Evolutionary conservation across 2,113 vertebrate species (phyloP).

Genomic region (Oryzias melastigma): DNA sequence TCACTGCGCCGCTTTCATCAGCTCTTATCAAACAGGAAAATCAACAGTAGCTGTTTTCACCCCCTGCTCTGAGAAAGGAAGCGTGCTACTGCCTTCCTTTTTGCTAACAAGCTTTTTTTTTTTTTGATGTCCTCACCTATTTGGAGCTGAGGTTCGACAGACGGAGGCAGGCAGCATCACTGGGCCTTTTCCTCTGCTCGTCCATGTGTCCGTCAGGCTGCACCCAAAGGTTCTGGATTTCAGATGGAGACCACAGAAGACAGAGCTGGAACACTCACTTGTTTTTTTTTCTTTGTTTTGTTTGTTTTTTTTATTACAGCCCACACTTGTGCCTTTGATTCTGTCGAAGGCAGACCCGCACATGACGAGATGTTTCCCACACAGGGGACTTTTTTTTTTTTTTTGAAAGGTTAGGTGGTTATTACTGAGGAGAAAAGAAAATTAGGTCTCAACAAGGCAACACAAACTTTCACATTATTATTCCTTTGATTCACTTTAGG

Average conservation of each 20-base stretch:
- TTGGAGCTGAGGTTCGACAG: slow-evolving; percentile 25
- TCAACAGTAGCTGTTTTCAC: too few relatives aligned
- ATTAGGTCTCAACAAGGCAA: too few relatives aligned
- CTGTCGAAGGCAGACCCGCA: not conserved
- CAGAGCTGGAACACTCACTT: too few relatives aligned
- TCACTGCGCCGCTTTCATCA: too few relatives aligned
- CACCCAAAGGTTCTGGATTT: slow-evolving; percentile 1
- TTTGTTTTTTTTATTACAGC: slow-evolving; percentile 2
- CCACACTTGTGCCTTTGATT: slow-evolving; percentile 21
- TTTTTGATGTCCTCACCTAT: slow-evolving; percentile 52
- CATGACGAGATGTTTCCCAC: slow-evolving; percentile 42
- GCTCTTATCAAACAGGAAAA: too few relatives aligned
- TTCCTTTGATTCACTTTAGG: too few relatives aligned
- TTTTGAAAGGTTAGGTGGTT: slow-evolving; percentile 17
- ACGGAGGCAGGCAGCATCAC: slow-evolving; percentile 63
- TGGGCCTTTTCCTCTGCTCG: slow-evolving; percentile 34
- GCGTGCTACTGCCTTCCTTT: too few relatives aligned
- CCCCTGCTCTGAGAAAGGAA: too few relatives aligned
- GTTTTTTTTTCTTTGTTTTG: not conserved
- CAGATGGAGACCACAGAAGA: slow-evolving; percentile 6
- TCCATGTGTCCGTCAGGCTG: slow-evolving; percentile 48
- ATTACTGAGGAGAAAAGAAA: slow-evolving; percentile 2
- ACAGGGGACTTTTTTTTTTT: slow-evolving; percentile 66
- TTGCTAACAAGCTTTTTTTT: not conserved
- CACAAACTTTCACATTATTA: not conserved